Conservation (phyloP, 1,140 invertebrate genomes). For the Paraescarpia echinospica region DNA sequence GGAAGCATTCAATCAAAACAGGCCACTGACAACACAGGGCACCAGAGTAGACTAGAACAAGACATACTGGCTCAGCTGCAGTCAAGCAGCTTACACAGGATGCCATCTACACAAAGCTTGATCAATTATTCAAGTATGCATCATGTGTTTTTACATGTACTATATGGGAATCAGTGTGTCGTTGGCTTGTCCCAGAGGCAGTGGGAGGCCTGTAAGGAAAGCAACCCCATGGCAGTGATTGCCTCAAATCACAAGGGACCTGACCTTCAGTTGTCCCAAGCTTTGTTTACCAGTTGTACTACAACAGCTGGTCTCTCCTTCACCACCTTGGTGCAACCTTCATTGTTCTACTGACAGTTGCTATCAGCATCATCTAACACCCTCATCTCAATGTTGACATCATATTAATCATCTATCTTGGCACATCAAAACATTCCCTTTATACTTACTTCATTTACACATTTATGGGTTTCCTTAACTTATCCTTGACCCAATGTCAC, state of each 20-base stretch:
- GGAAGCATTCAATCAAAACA: background rate
- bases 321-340: background rate
- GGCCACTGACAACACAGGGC: background rate
- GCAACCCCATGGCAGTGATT: background rate
- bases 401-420: background rate
- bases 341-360: background rate
- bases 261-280: background rate
- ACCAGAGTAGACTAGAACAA: background rate
- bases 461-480: too few species aligned
- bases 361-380: background rate
- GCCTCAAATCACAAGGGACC: background rate
- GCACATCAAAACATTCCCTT: too few species aligned
- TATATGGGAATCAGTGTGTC: background rate
- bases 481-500: too few species aligned
- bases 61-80: background rate
- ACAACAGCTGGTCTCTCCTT: background rate
- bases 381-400: background rate
- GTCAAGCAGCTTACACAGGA: background rate
- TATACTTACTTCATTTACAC: too few species aligned
- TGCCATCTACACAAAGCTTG: background rate
- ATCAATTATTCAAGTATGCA: background rate
- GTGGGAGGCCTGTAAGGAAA: background rate
- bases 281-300: constrained; percentile 5
- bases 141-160: background rate
- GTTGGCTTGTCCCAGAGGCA: background rate